These are phyloP conservation scores for Steatocranus sp. DNA, from an alignment of 2,797 vertebrate genomes.

Conservation along the genomic window DNA sequence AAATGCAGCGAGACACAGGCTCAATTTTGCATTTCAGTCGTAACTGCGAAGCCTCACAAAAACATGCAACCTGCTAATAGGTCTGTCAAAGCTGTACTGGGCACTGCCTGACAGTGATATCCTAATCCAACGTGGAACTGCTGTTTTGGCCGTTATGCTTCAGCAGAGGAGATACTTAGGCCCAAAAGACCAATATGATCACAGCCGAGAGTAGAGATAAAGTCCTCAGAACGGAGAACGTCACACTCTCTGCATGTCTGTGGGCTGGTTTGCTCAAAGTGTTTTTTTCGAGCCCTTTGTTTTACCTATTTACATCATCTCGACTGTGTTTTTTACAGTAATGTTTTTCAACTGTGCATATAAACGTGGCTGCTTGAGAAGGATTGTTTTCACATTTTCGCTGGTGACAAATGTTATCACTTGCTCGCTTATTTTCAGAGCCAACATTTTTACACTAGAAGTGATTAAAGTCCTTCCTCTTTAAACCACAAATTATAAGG, in stretches of 20 bases:
- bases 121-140: conserved; percentile 55
- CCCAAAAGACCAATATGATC: conserved; percentile 57
- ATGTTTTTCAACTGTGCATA: background rate
- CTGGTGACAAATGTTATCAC: background rate
- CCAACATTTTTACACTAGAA: background rate
- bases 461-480: background rate
- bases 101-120: conserved; percentile 49
- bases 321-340: background rate
- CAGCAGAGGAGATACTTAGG: conserved; percentile 52
- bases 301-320: background rate
- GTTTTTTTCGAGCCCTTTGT: background rate
- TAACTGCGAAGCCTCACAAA: conserved; percentile 36
- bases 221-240: conserved; percentile 7
- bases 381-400: background rate
- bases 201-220: conserved; percentile 38
- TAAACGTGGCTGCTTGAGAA: background rate
- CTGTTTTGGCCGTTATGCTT: conserved; percentile 57
- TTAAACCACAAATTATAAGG: background rate
- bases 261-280: background rate
- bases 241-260: background rate
- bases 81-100: conserved; percentile 36
- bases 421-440: background rate
- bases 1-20: background rate
- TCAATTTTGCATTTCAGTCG: conserved; percentile 35
- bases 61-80: conserved; percentile 53